Evolutionary conservation across 2,113 vertebrate species (phyloP), one percentile per base, ranked within the genome.

Genomic region (Elaphurus davidianus): DNA sequence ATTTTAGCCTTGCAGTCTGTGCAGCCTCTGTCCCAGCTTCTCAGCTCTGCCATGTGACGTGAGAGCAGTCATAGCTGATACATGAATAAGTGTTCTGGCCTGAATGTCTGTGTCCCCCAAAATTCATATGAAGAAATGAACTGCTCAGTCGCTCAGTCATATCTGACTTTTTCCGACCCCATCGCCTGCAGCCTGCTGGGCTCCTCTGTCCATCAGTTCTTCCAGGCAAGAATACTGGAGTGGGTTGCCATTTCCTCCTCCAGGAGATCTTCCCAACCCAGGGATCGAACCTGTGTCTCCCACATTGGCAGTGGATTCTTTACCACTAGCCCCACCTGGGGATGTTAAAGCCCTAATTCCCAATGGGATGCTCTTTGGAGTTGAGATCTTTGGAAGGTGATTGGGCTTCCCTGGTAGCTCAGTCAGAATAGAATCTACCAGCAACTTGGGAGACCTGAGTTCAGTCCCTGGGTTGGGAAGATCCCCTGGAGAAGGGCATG

Each of bases 21-120:
- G 5, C 15, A 0, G 21, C 33, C 30, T 27, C 45, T 33, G 16
- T 12, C 50, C 11, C 16, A 14, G 6, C 60, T 23, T 6, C 74
- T 28, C 47, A 0, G 16, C 79, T 47, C 50, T 19, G n/a, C 40
- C 28, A 0, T 0, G 2, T 27, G 4, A 7, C 2, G 0, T 8
- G 6, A 55, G 33, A 59, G 17, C n/a, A 43, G 6, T 27, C 21
- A 14, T 17, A 1, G 40, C 30, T 15, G 4, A 3, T 17, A 11
- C 7, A 0, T 25, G 28, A 10, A 19, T 62, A 28, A 50, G 14
- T 10, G 12, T 19, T 7, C 4, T 4, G 5, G 45, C 5, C 55
- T 5, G 16, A 30, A 6, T 6, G 30, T 30, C 1, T 36, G 36
- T 83, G 57, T 21, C 11, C 21, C 90, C 25, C 52, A 16, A n/a